phyloP scores from a whole-genome alignment of 2,797 vertebrate species.

The Coregonus ussuriensis region DNA sequence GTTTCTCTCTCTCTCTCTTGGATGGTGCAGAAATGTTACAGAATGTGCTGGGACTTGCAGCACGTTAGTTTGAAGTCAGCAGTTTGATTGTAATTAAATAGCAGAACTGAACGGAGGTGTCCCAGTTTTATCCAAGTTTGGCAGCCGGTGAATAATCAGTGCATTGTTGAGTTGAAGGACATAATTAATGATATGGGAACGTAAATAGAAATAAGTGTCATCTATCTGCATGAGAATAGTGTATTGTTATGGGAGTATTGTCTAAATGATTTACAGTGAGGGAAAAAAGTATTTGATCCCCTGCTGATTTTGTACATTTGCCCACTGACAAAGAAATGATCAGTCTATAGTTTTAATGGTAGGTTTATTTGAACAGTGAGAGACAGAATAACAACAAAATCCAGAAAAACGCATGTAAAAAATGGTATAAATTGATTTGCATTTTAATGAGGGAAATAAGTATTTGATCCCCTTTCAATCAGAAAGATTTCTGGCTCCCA shows the following conservation, averaged over 20 bases:
- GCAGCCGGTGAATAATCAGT: conserved; percentile 35
- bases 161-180: conserved; percentile 38
- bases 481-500: too few species aligned
- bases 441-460: too few species aligned
- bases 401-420: too few species aligned
- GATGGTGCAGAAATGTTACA: conserved; percentile 22
- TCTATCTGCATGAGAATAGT: not conserved
- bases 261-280: conserved; percentile 40
- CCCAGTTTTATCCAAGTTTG: conserved; percentile 49
- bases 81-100: conserved; percentile 61
- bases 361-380: too few species aligned
- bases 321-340: too few species aligned
- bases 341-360: too few species aligned
- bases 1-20: conserved; percentile 11
- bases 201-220: too few species aligned
- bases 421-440: too few species aligned
- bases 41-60: conserved; percentile 51
- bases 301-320: too few species aligned
- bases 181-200: conserved; percentile 48
- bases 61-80: conserved; percentile 52
- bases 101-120: conserved; percentile 29
- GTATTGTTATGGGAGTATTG: conserved; percentile 19
- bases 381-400: too few species aligned
- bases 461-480: too few species aligned
- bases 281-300: too few species aligned